Conservation (phyloP, 2,888 invertebrate genomes). For the Drosophila phalerata region DNA sequence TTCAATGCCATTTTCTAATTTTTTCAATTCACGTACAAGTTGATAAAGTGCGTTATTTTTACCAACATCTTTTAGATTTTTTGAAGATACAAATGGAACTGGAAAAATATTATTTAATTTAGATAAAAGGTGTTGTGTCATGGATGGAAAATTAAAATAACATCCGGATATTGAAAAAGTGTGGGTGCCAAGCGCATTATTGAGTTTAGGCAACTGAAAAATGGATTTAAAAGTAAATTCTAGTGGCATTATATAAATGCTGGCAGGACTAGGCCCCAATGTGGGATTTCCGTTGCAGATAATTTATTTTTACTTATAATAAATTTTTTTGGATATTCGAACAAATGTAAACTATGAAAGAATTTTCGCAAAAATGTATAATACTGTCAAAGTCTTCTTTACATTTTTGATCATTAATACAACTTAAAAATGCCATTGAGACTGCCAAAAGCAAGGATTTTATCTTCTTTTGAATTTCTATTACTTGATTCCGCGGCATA, state of each 20-base stretch:
- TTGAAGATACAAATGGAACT: background rate
- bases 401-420: too few relatives aligned
- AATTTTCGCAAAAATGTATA: too few relatives aligned
- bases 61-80: background rate
- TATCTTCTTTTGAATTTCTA: too few relatives aligned
- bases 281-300: background rate
- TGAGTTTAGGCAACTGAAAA: background rate
- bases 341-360: too few relatives aligned
- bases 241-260: background rate
- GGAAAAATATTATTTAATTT: conserved; percentile 1
- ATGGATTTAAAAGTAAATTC: background rate
- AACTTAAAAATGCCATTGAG: too few relatives aligned
- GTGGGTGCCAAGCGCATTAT: background rate
- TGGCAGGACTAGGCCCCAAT: background rate
- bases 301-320: background rate
- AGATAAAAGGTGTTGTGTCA: background rate
- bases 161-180: conserved; percentile 1
- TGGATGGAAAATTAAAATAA: conserved; percentile 1
- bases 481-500: too few relatives aligned
- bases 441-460: too few relatives aligned
- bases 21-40: background rate
- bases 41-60: background rate
- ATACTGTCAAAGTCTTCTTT: too few relatives aligned
- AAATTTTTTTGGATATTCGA: background rate
- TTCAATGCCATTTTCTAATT: background rate